These are phyloP conservation scores for Drosophila phalerata DNA, from an alignment of 2,888 invertebrate species.

Conservation along the genomic window DNA sequence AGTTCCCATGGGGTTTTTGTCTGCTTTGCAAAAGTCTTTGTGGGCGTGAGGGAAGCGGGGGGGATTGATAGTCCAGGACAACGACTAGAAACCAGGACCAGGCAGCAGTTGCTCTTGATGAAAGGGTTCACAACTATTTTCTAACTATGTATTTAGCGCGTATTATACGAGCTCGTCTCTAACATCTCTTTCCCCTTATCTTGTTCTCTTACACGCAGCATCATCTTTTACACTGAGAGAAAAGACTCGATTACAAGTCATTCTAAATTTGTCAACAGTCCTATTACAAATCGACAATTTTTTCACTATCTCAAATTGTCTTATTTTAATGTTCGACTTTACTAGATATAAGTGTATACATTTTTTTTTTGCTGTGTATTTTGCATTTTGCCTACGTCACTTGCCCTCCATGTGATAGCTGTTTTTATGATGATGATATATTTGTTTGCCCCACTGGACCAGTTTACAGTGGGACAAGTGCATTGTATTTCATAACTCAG, in stretches of 20 bases:
- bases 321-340: too few species aligned
- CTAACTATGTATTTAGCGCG: constrained; percentile 80
- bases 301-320: too few species aligned
- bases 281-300: not conserved
- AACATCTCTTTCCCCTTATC: not conserved
- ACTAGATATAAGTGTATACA: too few species aligned
- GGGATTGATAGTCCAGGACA: constrained; percentile 6
- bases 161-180: constrained; percentile 58
- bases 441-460: constrained; percentile 46
- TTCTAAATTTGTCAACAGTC: not conserved
- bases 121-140: constrained; percentile 82
- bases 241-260: not conserved
- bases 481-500: not conserved
- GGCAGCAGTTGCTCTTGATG: constrained; percentile 64
- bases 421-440: constrained; percentile 58
- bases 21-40: constrained; percentile 49
- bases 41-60: not conserved
- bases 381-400: constrained; percentile 46
- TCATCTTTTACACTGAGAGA: constrained; percentile 34
- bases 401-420: constrained; percentile 30
- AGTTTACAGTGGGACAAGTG: constrained; percentile 43
- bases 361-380: constrained; percentile 22
- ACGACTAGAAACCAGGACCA: constrained; percentile 4
- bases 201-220: not conserved
- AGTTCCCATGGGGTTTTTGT: constrained; percentile 81